Percentiles rank a stretch among this genome's conserved stretches.
Evolutionary conservation across 1,140 invertebrate genomes (phyloP).

Genomic region (Oryctes rhinoceros): DNA sequence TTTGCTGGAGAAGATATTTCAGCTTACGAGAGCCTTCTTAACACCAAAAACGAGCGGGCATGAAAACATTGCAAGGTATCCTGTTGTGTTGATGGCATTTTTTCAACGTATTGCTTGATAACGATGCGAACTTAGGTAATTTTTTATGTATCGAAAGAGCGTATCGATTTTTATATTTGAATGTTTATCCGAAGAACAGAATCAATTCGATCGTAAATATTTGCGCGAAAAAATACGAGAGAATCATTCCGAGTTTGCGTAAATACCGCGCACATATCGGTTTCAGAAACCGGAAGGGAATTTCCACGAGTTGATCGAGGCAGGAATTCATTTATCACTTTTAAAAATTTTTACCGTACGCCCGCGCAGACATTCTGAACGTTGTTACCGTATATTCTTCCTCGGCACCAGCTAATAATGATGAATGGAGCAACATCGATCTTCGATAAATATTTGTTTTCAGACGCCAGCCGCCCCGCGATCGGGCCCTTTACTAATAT

Average conservation of each 20-base stretch:
- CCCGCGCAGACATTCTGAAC: background rate
- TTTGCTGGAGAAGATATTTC: no score
- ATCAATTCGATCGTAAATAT: background rate
- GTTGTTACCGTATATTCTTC: background rate
- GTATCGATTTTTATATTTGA: no score
- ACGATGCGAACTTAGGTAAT: no score
- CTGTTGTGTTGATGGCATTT: no score
- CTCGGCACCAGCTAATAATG: constrained; percentile 14
- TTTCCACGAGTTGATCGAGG: background rate
- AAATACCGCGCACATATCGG: background rate
- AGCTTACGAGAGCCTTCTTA: no score
- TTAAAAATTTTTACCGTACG: constrained; percentile 3
- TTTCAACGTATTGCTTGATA: no score
- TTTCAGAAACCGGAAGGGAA: background rate
- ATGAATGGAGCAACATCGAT: constrained; percentile 10
- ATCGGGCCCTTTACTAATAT: no score
- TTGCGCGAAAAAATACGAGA: background rate
- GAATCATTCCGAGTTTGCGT: background rate
- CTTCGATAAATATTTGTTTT: constrained; percentile 23
- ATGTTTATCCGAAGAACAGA: background rate
- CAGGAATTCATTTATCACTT: background rate
- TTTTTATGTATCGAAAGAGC: no score
- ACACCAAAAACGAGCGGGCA: no score
- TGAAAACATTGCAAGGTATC: no score
- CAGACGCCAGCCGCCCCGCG: background rate